These are phyloP conservation scores for Ladona fulva DNA, from an alignment of 1,140 invertebrate genomes.

Conservation along the genomic window DNA sequence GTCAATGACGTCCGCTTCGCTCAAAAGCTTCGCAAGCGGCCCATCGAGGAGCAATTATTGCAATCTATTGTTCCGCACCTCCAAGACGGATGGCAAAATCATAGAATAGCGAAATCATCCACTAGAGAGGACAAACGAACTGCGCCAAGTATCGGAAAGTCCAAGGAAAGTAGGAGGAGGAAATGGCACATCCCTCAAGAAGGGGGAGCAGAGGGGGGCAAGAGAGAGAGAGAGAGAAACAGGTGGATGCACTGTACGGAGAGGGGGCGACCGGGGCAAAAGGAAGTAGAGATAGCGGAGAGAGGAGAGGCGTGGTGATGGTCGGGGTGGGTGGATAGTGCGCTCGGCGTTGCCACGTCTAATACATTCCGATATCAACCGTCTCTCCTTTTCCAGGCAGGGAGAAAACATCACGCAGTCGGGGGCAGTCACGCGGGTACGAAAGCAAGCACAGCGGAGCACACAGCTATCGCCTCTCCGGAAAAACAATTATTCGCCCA, in stretches of 20 bases:
- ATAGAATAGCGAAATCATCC: too few species aligned
- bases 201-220: not conserved
- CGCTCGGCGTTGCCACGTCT: not conserved
- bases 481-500: too few species aligned
- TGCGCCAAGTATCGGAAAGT: not conserved
- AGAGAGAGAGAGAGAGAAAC: not conserved
- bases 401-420: too few species aligned
- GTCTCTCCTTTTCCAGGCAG: not conserved
- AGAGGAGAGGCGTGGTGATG: not conserved
- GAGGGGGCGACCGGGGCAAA: not conserved
- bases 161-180: not conserved
- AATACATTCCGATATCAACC: not conserved
- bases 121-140: too few species aligned
- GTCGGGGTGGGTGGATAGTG: not conserved
- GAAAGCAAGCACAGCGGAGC: too few species aligned
- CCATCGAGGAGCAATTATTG: too few species aligned
- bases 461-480: too few species aligned
- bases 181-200: not conserved
- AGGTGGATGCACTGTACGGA: not conserved
- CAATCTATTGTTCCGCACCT: too few species aligned
- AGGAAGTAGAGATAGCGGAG: not conserved
- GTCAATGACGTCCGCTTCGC: too few species aligned
- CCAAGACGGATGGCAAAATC: too few species aligned
- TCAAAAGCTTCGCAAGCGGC: too few species aligned
- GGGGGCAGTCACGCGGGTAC: too few species aligned